Percentiles rank a stretch among this genome's conserved stretches.
phyloP scores from a whole-genome alignment of 2,888 invertebrate genomes.

The Entomobrya multifasciata region DNA sequence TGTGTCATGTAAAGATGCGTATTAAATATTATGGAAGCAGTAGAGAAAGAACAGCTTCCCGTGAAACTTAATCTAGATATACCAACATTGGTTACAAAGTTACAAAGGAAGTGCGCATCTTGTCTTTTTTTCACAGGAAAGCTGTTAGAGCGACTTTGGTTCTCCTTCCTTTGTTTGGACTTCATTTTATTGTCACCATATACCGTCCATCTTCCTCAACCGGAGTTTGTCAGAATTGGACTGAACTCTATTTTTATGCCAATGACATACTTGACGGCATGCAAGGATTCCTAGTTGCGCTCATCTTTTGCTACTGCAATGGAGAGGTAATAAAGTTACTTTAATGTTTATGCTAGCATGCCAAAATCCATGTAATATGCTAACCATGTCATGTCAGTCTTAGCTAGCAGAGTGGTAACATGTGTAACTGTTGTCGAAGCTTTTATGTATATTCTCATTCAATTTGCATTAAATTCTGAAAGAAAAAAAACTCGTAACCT shows the following conservation, averaged over 20 bases:
- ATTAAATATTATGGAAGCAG: neutral
- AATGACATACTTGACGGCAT: constrained; percentile 82
- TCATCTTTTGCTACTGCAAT: constrained; percentile 82
- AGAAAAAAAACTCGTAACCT: neutral
- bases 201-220: constrained; percentile 62
- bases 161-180: constrained; percentile 83
- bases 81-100: constrained; percentile 2
- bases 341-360: neutral
- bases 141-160: constrained; percentile 82
- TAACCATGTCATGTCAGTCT: neutral
- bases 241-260: constrained; percentile 81
- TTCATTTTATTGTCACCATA: constrained; percentile 81
- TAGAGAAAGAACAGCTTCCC: neutral
- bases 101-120: constrained; percentile 26
- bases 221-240: constrained; percentile 78
- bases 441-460: neutral
- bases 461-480: constrained; percentile 4
- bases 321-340: constrained; percentile 80
- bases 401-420: no score
- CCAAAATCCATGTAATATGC: neutral
- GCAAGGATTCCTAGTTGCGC: constrained; percentile 81
- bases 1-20: neutral
- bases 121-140: constrained; percentile 81
- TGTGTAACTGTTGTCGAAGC: no score
- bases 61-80: constrained; percentile 8